A percentile compares a stretch with the other conserved stretches of the same genome.
These are phyloP conservation scores for Yponomeuta sedellus DNA, from an alignment of 2,888 invertebrate genomes.

Conservation along the genomic window DNA sequence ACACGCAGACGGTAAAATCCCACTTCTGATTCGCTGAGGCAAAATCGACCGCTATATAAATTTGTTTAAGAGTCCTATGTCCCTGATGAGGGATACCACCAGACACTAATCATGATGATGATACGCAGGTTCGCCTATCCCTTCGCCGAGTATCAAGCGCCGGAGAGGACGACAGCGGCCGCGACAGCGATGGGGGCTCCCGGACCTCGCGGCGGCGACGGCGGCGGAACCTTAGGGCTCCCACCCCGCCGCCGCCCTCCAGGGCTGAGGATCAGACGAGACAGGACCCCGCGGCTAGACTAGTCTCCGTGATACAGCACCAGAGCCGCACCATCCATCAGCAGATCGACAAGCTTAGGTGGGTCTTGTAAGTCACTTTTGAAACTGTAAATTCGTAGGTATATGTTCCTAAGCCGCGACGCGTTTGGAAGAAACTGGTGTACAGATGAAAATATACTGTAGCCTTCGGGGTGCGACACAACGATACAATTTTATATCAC, in stretches of 20 bases:
- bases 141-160: constrained; percentile 66
- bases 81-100: too few species aligned
- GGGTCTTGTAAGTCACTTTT: constrained; percentile 8
- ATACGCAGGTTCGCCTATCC: constrained; percentile 57
- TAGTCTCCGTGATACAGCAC: constrained; percentile 66
- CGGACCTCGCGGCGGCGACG: constrained; percentile 46
- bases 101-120: too few species aligned
- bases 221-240: constrained; percentile 42
- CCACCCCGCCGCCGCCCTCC: constrained; percentile 54
- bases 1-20: too few species aligned
- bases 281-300: constrained; percentile 56
- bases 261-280: constrained; percentile 32
- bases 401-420: too few species aligned
- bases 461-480: too few species aligned
- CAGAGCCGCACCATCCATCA: constrained; percentile 69
- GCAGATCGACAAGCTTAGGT: constrained; percentile 68
- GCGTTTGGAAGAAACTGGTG: too few species aligned
- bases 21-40: too few species aligned
- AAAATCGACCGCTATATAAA: too few species aligned
- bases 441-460: too few species aligned
- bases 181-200: constrained; percentile 65
- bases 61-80: too few species aligned
- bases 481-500: too few species aligned
- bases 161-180: constrained; percentile 69
- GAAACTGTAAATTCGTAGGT: background rate